Base-by-base conservation (phyloP, 2,797 vertebrate species). In the Chanos chanos region DNA sequence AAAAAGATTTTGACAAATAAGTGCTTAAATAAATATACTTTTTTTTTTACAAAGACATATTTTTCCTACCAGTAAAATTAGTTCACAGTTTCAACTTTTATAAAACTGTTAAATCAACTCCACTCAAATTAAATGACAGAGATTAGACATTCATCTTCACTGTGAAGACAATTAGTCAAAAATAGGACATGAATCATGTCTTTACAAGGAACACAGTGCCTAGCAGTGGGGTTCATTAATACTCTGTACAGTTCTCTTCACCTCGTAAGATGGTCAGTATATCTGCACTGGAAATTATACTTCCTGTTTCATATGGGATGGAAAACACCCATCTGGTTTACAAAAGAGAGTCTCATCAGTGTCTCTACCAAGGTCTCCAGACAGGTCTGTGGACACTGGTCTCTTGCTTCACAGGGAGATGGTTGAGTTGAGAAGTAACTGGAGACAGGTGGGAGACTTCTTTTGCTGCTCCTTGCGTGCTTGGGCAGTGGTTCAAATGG, bases 351-450 rank as follows among this genome's bases (percentile, higher is more conserved):
- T 68, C 45, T 53, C 19, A 6, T 41, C n/a, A 51, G 25, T 12
- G 19, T 31, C 34, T 76, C 70, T 81, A 82, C 82, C 82, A 82
- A 22, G 82, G 82, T 54, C 82, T 82, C 80, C 80, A 83, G 56
- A 83, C 60, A 12, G 65, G 37, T 47, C 51, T 68, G 47, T 22
- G 49, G 18, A 47, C 37, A 19, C 44, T 36, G 8, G 63, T 33
- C 15, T 24, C 70, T 53, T 76, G 72, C 68, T 84, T 82, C n/a
- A 44, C 64, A 7, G 68, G 48, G 34, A 58, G 36, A 65, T 69
- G 60, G 47, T 22, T 34, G 63, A 64, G n/a, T 59, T 66, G 69
- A 30, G 69, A 53, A 49, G 61, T 54, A 30, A 54, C 21, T 24
- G 69, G 58, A 56, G 67, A 68, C 31, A 44, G 3, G 13, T 33